Percentiles rank a stretch among this genome's conserved stretches.
Evolutionary conservation across 2,113 vertebrate species (phyloP).

Genomic region (Seriola rivoliana): DNA sequence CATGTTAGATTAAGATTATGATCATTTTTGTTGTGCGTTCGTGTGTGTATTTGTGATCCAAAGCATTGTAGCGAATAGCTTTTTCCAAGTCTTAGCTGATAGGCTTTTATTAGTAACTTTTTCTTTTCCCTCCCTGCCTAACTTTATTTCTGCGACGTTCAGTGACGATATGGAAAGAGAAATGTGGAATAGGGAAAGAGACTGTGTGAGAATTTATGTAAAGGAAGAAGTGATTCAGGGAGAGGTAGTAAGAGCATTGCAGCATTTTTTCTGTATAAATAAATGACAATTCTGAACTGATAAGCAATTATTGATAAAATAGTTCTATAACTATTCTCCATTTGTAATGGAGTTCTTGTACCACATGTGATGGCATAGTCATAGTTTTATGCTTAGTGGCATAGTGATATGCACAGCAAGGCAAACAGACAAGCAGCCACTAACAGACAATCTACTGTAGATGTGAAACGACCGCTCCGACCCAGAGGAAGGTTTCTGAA

Average conservation of each 20-base stretch:
- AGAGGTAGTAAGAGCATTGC: slow-evolving; percentile 24
- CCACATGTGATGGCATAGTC: slow-evolving; percentile 21
- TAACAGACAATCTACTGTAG: slow-evolving; percentile 69
- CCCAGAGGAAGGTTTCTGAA: slow-evolving; percentile 36
- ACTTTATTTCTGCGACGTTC: slow-evolving; percentile 31
- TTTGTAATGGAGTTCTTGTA: slow-evolving; percentile 34
- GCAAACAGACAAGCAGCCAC: slow-evolving; percentile 39
- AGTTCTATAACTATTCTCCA: slow-evolving; percentile 34
- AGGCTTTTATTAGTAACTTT: slow-evolving; percentile 47
- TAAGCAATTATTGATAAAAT: slow-evolving; percentile 27
- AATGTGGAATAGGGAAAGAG: slow-evolving; percentile 25
- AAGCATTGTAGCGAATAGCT: slow-evolving; percentile 64
- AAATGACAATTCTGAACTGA: slow-evolving; percentile 30
- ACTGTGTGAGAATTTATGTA: slow-evolving; percentile 34
- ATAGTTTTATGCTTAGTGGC: slow-evolving; percentile 12
- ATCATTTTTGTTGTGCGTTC: slow-evolving; percentile 52
- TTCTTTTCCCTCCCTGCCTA: slow-evolving; percentile 37
- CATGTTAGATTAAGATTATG: slow-evolving; percentile 65
- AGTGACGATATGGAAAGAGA: slow-evolving; percentile 17
- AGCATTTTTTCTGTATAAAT: slow-evolving; percentile 33
- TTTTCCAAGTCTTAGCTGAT: slow-evolving; percentile 52
- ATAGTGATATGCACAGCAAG: slow-evolving; percentile 19
- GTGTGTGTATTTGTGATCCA: slow-evolving; percentile 72
- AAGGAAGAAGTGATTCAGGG: slow-evolving; percentile 49
- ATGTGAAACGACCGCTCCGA: slow-evolving; percentile 25